Evolutionary conservation across 2,888 invertebrate species (phyloP), one percentile per base, ranked within the genome.

Genomic region (Cryptocephalus moraei): DNA sequence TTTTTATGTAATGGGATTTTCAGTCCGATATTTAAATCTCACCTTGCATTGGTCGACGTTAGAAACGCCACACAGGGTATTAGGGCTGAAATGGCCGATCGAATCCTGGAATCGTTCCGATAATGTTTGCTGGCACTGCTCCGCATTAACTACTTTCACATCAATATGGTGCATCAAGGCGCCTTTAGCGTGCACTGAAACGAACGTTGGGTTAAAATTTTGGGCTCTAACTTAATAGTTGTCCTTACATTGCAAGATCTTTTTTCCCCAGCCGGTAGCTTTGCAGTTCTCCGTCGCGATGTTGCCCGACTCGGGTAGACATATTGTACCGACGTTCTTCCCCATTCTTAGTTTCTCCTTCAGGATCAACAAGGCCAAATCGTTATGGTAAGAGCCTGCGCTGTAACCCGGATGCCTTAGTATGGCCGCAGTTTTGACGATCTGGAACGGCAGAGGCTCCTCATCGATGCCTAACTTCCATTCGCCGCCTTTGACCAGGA

Each of bases 201-300:
- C 9, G 2, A 4, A 11, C 14, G 12, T 11, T 8, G 10, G 13
- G 41, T 11, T 11, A 36, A 2, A 36, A 34, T 34, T 34, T 9
- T 34, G 34, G n/a, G n/a, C n/a, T 34, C n/a, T 34, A 9, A n/a
- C 34, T 34, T 34, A 12, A n/a, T 36, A 36, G 4, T 36, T 6
- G 34, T 32, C 64, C 76, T 77, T 72, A 90, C 89, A 78, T 78
- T 83, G 81, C 43, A 90, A 65, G 6, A 86, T 82, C 54, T 78
- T 75, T 66, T 89, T 87, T 56, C 89, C 89, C 88, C 89, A 91
- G 43, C 90, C 90, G 44, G 88, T 86, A 1, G 84, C 81, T 8
- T 87, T 78, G 55, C 90, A 90, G 44, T 79, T 79, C 50, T 61
- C 59, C 49, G 80, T 79, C 48, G 76, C 75, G 0, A 79, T 78